phyloP scores from a whole-genome alignment of 2,797 vertebrate genomes.

The Miichthys miiuy region DNA sequence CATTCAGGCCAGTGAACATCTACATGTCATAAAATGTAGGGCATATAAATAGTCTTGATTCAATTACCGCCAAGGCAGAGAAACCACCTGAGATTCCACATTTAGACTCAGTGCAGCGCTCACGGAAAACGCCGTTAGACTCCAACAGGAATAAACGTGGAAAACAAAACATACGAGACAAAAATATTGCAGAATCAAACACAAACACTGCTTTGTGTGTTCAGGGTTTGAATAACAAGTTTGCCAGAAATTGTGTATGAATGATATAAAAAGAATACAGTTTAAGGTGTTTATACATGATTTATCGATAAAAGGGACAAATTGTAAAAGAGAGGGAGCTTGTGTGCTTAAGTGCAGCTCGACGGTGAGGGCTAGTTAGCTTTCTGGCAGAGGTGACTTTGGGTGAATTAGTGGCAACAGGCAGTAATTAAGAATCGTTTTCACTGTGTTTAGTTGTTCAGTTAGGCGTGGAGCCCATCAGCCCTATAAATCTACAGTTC shows the following conservation, averaged over 20 bases:
- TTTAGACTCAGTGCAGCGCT: conserved; percentile 55
- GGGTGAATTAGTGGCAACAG: conserved; percentile 76
- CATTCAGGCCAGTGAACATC: conserved; percentile 80
- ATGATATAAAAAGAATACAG: background rate
- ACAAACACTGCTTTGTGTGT: conserved; percentile 1
- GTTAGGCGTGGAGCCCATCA: conserved; percentile 75
- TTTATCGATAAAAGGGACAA: conserved; percentile 4
- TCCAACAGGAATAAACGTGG: conserved; percentile 37
- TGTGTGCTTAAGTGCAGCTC: conserved; percentile 15
- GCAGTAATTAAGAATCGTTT: conserved; percentile 80
- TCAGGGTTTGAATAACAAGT: conserved; percentile 19
- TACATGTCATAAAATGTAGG: conserved; percentile 78
- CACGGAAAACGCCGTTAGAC: conserved; percentile 59
- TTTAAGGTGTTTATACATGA: conserved; percentile 8
- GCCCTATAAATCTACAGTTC: conserved; percentile 72
- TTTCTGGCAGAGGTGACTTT: conserved; percentile 71
- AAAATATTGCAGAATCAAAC: conserved; percentile 43
- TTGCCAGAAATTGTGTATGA: background rate
- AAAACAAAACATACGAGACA: conserved; percentile 48
- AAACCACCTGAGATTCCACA: conserved; percentile 78
- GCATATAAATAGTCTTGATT: conserved; percentile 79
- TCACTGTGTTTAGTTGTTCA: conserved; percentile 76
- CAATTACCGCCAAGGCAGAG: conserved; percentile 63
- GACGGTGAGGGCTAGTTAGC: conserved; percentile 49
- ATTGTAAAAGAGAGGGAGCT: conserved; percentile 25